Conservation (phyloP, 2,888 invertebrate species). For the Ecdyonurus torrentis region DNA sequence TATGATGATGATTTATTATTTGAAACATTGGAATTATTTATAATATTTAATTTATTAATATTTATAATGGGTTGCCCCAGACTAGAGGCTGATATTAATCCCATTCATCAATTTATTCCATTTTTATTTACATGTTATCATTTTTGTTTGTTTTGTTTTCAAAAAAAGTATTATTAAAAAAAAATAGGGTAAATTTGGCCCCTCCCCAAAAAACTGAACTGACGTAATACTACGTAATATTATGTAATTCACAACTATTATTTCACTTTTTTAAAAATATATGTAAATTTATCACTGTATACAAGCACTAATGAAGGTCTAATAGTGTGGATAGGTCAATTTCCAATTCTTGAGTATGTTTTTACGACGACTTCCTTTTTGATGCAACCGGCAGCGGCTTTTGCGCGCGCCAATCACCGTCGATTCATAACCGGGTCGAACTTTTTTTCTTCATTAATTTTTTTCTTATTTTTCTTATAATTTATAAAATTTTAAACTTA, state of each 20-base stretch:
- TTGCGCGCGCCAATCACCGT: neutral
- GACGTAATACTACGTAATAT: neutral
- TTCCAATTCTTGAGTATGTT: too few relatives aligned
- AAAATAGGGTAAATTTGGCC: neutral
- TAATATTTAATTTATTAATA: neutral
- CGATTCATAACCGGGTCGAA: neutral
- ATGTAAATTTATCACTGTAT: too few relatives aligned
- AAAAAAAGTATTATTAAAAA: neutral
- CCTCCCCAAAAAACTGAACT: neutral
- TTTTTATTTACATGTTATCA: too few relatives aligned
- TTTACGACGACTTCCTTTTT: neutral
- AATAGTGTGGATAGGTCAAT: too few relatives aligned
- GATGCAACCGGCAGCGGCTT: neutral
- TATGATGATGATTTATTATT: neutral
- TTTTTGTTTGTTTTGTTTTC: neutral
- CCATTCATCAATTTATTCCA: neutral
- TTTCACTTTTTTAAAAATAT: too few relatives aligned
- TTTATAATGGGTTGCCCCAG: neutral
- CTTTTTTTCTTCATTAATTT: neutral
- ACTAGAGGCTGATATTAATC: neutral
- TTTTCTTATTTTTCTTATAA: too few relatives aligned
- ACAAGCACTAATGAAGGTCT: too few relatives aligned
- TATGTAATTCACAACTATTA: neutral
- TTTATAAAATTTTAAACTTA: too few relatives aligned
- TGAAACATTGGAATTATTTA: neutral